Percentiles rank a stretch among this genome's conserved stretches.
These are phyloP conservation scores for Tricholauxania praeusta DNA, from an alignment of 2,888 invertebrate genomes.

Conservation along the genomic window DNA sequence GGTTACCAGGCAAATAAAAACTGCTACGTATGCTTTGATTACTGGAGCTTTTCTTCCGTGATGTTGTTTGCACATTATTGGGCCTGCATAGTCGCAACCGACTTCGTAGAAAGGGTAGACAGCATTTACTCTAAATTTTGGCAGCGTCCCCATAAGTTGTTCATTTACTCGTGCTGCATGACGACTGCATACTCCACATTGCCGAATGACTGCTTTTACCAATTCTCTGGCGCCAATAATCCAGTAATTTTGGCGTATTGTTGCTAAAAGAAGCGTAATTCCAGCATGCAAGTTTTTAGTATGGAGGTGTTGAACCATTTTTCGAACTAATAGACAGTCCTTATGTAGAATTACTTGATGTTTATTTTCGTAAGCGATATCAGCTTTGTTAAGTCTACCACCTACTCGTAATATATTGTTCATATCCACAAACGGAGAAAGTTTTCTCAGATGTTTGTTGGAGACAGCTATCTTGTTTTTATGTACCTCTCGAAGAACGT, in stretches of 20 bases:
- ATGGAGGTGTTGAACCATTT: no score
- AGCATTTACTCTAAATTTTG: slow-evolving; percentile 30
- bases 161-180: slow-evolving; percentile 3
- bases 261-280: background rate
- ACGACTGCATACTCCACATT: slow-evolving; percentile 21
- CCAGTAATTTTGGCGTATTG: no score
- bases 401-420: slow-evolving; percentile 12
- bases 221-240: slow-evolving; percentile 20
- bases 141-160: slow-evolving; percentile 23
- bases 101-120: slow-evolving; percentile 30
- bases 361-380: slow-evolving; percentile 39
- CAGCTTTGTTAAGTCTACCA: slow-evolving; percentile 43
- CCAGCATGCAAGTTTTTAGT: background rate
- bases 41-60: slow-evolving; percentile 28
- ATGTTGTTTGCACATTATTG: slow-evolving; percentile 27
- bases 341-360: slow-evolving; percentile 38
- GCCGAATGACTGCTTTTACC: slow-evolving; percentile 6
- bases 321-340: background rate
- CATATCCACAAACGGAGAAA: slow-evolving; percentile 27
- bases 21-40: slow-evolving; percentile 40
- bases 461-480: background rate
- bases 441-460: background rate
- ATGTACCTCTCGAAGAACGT: background rate
- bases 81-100: slow-evolving; percentile 33
- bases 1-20: slow-evolving; percentile 38